Conservation (phyloP, 2,888 invertebrate species). For the Sussaba pulchella region DNA sequence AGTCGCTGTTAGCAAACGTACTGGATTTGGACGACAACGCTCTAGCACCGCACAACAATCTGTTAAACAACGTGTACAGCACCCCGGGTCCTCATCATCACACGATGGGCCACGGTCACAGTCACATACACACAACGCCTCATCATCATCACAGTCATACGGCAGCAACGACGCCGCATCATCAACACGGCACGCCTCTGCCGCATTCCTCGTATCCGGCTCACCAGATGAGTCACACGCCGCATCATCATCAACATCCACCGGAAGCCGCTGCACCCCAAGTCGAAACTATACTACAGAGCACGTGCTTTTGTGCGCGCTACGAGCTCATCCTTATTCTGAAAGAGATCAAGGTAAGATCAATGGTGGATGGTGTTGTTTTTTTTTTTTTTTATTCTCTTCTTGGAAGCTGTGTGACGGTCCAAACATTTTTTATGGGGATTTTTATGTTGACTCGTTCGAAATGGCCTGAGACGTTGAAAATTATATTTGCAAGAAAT, state of each 20-base stretch:
- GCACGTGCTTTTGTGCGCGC: constrained; percentile 95
- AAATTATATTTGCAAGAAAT: too few species aligned
- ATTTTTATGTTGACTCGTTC: too few species aligned
- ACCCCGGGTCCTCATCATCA: constrained; percentile 83
- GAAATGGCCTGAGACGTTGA: too few species aligned
- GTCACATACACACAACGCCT: constrained; percentile 83
- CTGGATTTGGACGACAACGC: constrained; percentile 98
- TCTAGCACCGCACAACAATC: constrained; percentile 82
- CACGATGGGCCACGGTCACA: constrained; percentile 79
- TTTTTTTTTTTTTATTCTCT: too few species aligned
- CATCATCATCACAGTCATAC: constrained; percentile 81
- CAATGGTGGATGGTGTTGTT: too few species aligned
- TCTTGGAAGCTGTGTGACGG: too few species aligned
- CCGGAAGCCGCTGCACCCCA: constrained; percentile 90
- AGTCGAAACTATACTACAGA: constrained; percentile 91
- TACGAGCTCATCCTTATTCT: constrained; percentile 97
- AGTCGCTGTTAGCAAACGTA: constrained; percentile 97
- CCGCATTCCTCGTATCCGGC: constrained; percentile 79
- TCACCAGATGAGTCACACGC: constrained; percentile 81
- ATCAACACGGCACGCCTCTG: constrained; percentile 81
- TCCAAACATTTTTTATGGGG: too few species aligned
- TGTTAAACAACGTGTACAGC: constrained; percentile 83
- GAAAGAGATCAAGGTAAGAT: constrained; percentile 92
- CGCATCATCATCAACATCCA: constrained; percentile 83
- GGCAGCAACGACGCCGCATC: constrained; percentile 80